Base-by-base conservation (phyloP, 2,888 invertebrate genomes). In the Acheta domesticus region DNA sequence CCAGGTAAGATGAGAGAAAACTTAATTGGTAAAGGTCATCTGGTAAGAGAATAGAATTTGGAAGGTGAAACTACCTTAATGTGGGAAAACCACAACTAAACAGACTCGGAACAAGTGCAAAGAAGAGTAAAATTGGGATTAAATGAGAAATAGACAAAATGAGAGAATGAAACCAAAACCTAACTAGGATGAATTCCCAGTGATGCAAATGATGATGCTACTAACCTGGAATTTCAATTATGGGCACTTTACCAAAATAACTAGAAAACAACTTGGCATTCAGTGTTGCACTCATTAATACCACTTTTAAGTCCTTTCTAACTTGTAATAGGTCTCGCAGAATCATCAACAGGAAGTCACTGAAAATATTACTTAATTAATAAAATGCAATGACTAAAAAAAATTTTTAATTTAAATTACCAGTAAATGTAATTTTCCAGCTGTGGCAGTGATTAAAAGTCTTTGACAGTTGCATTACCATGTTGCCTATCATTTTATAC, bases 241-340 rank as follows among this genome's bases (percentile, higher is more conserved):
- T 89, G 2, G 96, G 96, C 80, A 93, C 92, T 74, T 91, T 90
- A 62, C 89, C 90, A 86, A 97, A 98, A 86, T 98, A 98, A 76
- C 92, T 88, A 2, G 94, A 92, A 85, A 98, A 98, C 80, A 96
- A 87, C 50, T 93, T 91, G 1, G 95, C 92, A 86, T 97, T 97
- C 84, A 98, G 86, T 0, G 97, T 96, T 2, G 98, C 98, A 85
- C 96, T 97, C 97, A 98, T 98, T 11, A 98, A 88, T 84, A 98
- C 91, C 1, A 98, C 89, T 83, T 93, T 95, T 78, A 97, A 87
- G 84, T 96, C 93, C 77, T 91, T 90, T 80, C 95, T 91, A 79
- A 91, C 89, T 81, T 89, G 89, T 79, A 96, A 87, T 78, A 96
- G 89, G 85, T 95, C 93, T 86, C 93, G 92, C 74, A 98, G 86